Conservation (phyloP, 30 jellyfish, hydroid and myxozoan genomes). For the Turritopsis rubra region DNA sequence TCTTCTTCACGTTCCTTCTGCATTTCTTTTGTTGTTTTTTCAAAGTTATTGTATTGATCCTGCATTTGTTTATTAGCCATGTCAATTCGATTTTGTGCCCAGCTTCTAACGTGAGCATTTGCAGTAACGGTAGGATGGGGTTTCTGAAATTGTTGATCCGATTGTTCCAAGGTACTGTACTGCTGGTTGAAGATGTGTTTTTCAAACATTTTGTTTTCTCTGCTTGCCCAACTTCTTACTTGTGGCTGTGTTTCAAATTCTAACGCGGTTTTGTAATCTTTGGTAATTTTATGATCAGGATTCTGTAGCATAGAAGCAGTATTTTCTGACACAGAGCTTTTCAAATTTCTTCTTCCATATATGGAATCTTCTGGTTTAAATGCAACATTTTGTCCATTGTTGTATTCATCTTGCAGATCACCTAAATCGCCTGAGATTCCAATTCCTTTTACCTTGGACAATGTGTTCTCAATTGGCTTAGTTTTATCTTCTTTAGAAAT, state of each 20-base stretch:
- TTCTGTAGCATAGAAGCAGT: background rate
- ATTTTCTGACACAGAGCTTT: background rate
- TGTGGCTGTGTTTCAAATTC: conserved; percentile 35
- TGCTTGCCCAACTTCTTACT: conserved; percentile 33
- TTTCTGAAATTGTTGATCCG: conserved; percentile 7
- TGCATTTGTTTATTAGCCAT: conserved; percentile 17
- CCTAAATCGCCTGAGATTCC: conserved; percentile 41
- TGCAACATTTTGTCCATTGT: background rate
- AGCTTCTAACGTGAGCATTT: conserved; percentile 16
- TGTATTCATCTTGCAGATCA: conserved; percentile 26
- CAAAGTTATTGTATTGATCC: conserved; percentile 33
- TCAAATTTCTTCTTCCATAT: background rate
- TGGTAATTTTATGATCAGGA: conserved; percentile 21
- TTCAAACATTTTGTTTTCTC: conserved; percentile 23
- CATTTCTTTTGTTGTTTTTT: conserved; percentile 19
- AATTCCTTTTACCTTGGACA: background rate
- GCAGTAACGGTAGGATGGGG: conserved; percentile 5
- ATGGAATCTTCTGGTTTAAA: conserved; percentile 13
- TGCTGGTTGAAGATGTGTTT: conserved; percentile 22
- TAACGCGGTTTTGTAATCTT: conserved; percentile 25
- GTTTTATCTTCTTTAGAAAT: background rate
- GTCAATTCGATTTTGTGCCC: conserved; percentile 27
- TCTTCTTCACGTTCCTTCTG: background rate
- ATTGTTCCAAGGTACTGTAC: conserved; percentile 9
- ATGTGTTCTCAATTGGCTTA: background rate